Conservation (phyloP, 1,140 invertebrate genomes). For the Microplitis mediator region DNA sequence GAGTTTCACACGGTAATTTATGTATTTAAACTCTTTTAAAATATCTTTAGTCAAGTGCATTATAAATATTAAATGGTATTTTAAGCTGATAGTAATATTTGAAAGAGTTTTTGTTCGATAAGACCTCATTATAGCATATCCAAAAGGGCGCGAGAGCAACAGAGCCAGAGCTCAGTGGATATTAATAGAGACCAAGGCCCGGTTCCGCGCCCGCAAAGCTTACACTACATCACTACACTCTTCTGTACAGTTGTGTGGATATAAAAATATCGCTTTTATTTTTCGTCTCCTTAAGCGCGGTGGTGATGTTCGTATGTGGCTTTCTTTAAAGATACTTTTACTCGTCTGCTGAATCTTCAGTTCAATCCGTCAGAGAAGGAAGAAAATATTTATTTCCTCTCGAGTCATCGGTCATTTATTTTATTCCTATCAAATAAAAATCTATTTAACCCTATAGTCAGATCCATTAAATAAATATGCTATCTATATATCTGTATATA, state of each 20-base stretch:
- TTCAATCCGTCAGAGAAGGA: no score
- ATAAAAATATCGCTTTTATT: slow-evolving; percentile 61
- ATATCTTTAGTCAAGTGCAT: no score
- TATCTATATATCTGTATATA: no score
- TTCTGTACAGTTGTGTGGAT: slow-evolving; percentile 36
- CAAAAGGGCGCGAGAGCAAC: slow-evolving; percentile 36
- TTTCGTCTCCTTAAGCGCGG: slow-evolving; percentile 26
- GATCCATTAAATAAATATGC: no score
- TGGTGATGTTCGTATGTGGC: neutral
- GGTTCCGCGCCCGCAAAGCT: slow-evolving; percentile 48
- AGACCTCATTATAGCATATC: slow-evolving; percentile 1
- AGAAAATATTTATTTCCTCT: no score
- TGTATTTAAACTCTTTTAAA: no score
- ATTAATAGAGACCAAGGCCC: slow-evolving; percentile 59
- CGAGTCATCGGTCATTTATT: no score
- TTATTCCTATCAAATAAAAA: no score
- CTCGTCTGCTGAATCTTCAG: no score
- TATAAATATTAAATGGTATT: no score
- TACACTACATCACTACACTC: slow-evolving; percentile 27
- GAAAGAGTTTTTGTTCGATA: neutral
- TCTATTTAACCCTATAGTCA: no score
- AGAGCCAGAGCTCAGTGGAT: slow-evolving; percentile 50
- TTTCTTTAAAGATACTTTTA: neutral
- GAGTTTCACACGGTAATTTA: no score
- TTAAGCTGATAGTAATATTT: neutral